Conservation (phyloP, 2,113 vertebrate genomes). For the Leptodactylus fuscus region DNA sequence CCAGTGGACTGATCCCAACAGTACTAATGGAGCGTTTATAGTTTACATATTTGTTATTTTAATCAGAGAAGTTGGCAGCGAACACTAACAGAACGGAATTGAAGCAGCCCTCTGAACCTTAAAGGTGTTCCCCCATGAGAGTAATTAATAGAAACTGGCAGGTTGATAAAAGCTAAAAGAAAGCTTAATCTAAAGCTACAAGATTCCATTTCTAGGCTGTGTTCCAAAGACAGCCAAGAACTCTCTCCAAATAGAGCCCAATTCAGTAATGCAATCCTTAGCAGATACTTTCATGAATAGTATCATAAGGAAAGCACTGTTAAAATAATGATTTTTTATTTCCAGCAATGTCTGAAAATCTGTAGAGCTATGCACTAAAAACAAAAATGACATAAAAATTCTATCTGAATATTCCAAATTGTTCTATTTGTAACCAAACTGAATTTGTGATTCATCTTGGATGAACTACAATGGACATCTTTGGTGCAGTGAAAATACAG, state of each 20-base stretch:
- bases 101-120: conserved; percentile 27
- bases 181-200: conserved; percentile 3
- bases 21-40: neutral
- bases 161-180: neutral
- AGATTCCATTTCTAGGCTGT: conserved; percentile 3
- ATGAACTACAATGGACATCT: too few relatives aligned
- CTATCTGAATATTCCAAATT: too few relatives aligned
- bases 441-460: too few relatives aligned
- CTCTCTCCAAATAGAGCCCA: neutral
- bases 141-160: conserved; percentile 25
- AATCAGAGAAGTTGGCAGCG: neutral
- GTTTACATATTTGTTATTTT: neutral
- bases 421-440: too few relatives aligned
- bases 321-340: neutral
- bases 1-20: neutral
- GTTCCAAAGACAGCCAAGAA: conserved; percentile 23
- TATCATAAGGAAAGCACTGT: neutral
- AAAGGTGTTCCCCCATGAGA: too few relatives aligned
- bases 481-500: too few relatives aligned
- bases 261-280: neutral
- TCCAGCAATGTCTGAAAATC: too few relatives aligned
- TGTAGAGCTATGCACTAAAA: too few relatives aligned
- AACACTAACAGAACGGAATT: neutral
- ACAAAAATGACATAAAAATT: too few relatives aligned
- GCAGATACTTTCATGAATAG: neutral